A percentile compares a stretch with the other conserved stretches of the same genome.
These are phyloP conservation scores for Amphiprion clarkii DNA, from an alignment of 2,797 vertebrate species.

Conservation along the genomic window DNA sequence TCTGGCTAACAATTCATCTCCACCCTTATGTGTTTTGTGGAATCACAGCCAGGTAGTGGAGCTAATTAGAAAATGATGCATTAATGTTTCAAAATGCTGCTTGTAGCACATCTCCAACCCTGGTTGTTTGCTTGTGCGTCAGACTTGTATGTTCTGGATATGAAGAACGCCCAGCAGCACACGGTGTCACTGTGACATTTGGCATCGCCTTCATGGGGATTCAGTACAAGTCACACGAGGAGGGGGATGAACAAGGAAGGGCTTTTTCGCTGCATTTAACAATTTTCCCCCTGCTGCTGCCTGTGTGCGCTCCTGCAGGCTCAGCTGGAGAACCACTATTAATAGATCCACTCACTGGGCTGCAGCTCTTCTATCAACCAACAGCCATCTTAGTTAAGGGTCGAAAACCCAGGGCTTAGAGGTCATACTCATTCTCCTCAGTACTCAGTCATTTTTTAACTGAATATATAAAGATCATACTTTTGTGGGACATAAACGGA, in stretches of 20 bases:
- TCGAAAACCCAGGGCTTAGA: not conserved
- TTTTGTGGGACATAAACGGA: not conserved
- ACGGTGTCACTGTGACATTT: conserved; percentile 36
- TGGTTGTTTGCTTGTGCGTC: not conserved
- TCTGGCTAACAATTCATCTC: not conserved
- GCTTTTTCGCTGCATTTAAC: conserved; percentile 63
- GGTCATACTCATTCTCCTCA: not conserved
- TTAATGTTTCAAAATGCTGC: not conserved
- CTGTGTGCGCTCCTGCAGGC: conserved; percentile 49
- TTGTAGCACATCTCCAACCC: not conserved
- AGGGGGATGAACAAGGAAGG: conserved; percentile 19
- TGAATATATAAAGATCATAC: not conserved
- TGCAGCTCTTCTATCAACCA: not conserved
- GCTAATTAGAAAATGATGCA: conserved; percentile 7
- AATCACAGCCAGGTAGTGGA: not conserved
- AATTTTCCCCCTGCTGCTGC: conserved; percentile 49
- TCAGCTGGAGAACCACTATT: conserved; percentile 72
- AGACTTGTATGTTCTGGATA: not conserved
- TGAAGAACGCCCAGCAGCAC: not conserved
- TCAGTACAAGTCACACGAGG: conserved; percentile 28
- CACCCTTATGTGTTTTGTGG: not conserved
- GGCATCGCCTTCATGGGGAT: conserved; percentile 38
- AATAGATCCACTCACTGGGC: conserved; percentile 61
- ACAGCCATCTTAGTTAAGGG: conserved; percentile 2
- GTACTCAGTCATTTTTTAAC: not conserved